Percentiles rank a stretch among this genome's conserved stretches.
These are phyloP conservation scores for Andrena camellia DNA, from an alignment of 2,888 invertebrate genomes.

Conservation along the genomic window DNA sequence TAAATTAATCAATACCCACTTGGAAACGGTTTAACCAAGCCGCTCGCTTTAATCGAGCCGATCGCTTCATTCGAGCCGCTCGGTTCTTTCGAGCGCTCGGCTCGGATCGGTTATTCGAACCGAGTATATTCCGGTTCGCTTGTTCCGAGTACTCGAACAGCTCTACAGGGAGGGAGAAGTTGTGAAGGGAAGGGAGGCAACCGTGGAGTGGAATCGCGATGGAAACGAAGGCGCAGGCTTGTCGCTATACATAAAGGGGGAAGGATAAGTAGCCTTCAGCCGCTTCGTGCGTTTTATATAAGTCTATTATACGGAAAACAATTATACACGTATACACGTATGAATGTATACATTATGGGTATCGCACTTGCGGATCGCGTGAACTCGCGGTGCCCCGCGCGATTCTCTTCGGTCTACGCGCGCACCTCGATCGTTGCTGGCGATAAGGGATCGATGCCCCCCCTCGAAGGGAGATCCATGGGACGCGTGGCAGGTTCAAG, in stretches of 20 bases:
- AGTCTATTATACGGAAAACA: slow-evolving; percentile 69
- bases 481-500: background rate
- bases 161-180: slow-evolving; percentile 21
- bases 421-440: background rate
- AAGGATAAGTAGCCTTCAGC: slow-evolving; percentile 68
- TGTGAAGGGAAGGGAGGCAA: background rate
- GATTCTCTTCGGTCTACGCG: slow-evolving; percentile 33
- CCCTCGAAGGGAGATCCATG: too few relatives aligned
- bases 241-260: slow-evolving; percentile 64
- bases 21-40: too few relatives aligned
- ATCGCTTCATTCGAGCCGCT: too few relatives aligned
- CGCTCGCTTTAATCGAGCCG: too few relatives aligned
- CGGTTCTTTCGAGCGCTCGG: too few relatives aligned
- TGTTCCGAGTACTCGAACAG: too few relatives aligned
- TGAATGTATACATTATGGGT: slow-evolving; percentile 61
- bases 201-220: slow-evolving; percentile 42
- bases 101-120: too few relatives aligned
- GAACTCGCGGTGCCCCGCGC: slow-evolving; percentile 23
- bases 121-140: too few relatives aligned
- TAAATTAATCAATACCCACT: too few relatives aligned
- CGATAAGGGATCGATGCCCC: background rate
- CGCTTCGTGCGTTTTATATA: slow-evolving; percentile 77
- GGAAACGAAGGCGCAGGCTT: slow-evolving; percentile 55
- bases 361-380: slow-evolving; percentile 54
- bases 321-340: slow-evolving; percentile 63